These are phyloP conservation scores for Acanthiza pusilla DNA, from an alignment of 2,797 vertebrate species.

Conservation along the genomic window DNA sequence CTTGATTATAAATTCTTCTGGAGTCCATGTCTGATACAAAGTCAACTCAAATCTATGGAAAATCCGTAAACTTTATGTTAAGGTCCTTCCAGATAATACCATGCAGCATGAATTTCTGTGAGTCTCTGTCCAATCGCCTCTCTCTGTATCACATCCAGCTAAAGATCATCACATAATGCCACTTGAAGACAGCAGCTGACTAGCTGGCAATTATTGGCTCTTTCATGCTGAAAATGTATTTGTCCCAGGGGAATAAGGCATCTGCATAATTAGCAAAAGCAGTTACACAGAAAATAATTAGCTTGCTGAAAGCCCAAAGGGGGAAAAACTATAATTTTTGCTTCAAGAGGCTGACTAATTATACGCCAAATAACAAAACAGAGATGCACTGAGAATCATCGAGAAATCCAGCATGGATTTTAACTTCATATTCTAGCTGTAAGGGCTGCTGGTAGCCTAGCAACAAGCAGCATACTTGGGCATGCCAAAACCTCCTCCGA, in stretches of 20 bases:
- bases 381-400: conserved; percentile 22
- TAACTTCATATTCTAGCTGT: conserved; percentile 55
- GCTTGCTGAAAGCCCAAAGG: conserved; percentile 55
- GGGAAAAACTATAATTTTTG: conserved; percentile 67
- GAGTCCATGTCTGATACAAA: not conserved
- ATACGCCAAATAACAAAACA: conserved; percentile 52
- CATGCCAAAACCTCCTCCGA: conserved; percentile 44
- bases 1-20: not conserved
- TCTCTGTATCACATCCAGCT: conserved; percentile 35
- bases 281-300: conserved; percentile 69
- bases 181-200: conserved; percentile 39
- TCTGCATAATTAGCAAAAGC: conserved; percentile 68
- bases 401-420: conserved; percentile 59
- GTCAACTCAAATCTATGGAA: not conserved
- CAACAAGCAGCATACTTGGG: conserved; percentile 65
- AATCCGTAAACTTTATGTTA: not conserved
- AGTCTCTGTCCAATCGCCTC: not conserved
- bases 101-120: not conserved
- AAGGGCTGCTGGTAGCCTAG: conserved; percentile 70
- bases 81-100: not conserved
- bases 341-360: conserved; percentile 70
- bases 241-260: conserved; percentile 50
- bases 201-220: conserved; percentile 59
- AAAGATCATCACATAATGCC: conserved; percentile 9
- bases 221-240: conserved; percentile 67